Evolutionary conservation across 2,113 vertebrate genomes (phyloP).

Genomic region (Clarias batrachus): DNA sequence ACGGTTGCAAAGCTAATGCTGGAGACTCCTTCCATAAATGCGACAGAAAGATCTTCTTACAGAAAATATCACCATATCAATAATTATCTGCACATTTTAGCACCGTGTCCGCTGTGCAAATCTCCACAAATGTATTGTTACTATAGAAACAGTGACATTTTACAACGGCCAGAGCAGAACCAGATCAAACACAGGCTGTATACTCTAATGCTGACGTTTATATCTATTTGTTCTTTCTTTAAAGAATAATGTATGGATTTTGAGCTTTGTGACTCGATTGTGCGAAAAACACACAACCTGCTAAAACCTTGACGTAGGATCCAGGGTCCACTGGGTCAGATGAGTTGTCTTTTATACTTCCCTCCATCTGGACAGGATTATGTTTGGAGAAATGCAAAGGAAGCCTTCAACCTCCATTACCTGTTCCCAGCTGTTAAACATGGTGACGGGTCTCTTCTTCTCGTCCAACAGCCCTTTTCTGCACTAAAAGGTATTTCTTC

Average conservation of each 20-base stretch:
- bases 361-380: conserved; percentile 31
- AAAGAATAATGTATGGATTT: not conserved
- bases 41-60: not conserved
- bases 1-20: not conserved
- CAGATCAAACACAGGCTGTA: not conserved
- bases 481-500: not conserved
- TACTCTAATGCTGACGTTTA: not conserved
- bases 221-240: not conserved
- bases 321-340: not conserved
- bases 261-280: not conserved
- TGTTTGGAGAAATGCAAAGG: conserved; percentile 13
- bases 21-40: not conserved
- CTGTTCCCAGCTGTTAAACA: conserved; percentile 17
- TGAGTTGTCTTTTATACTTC: conserved; percentile 22
- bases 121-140: not conserved
- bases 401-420: conserved; percentile 18
- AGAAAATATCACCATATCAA: not conserved
- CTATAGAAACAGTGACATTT: not conserved
- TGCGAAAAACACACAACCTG: not conserved
- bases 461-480: not conserved
- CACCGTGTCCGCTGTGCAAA: too few relatives aligned
- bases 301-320: not conserved
- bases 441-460: not conserved
- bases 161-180: not conserved
- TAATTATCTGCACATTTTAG: not conserved